Evolutionary conservation across 2,113 vertebrate species (phyloP), one percentile per base, ranked within the genome.

Genomic region (Leucosticte australis): DNA sequence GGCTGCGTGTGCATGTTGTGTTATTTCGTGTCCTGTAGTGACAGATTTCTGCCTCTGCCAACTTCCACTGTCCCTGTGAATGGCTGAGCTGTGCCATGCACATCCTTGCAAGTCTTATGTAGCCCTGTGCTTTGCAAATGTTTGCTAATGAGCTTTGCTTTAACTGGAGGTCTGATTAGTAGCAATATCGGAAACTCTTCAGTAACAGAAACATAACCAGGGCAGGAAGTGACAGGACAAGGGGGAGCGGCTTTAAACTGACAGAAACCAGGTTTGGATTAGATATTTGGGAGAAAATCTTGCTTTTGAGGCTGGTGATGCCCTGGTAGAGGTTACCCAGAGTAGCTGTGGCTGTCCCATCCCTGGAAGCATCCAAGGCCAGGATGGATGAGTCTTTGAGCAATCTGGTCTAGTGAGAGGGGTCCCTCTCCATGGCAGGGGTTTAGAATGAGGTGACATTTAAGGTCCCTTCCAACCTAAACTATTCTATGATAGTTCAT

Each of bases 331-430:
- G 47, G 28, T 8, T 69, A 6, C 11, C 55, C 24, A 18, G 24
- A 31, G 62, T 1, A 24, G 23, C 33, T 67, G 33, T 82, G 77
- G 33, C 27, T 82, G 46, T 2, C 9, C 33, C 33, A 37, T 56
- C 8, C 18, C 63, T 63, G 35, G 31, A 15, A 70, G 26, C 1
- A 0, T 28, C 10, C 42, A 7, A 63, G 35, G 26, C 26, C 49
- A 70, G 71, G 27, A 0, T 77, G 26, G 63, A 28, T 18, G 27
- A 9, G 7, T 12, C 26, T 76, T 53, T 5, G 26, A 55, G 41
- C 21, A 55, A 2, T 30, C n/a, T 69, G 70, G 7, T 0, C 0
- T 6, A 2, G 63, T 49, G 63, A 31, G 56, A 53, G 27, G 30
- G 69, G 55, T 69, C 15, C 24, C n/a, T 35, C 2, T 6, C 47